Percentiles rank a stretch among this genome's conserved stretches.
phyloP scores from a whole-genome alignment of 2,113 vertebrate species.

The Semnornis frantzii region DNA sequence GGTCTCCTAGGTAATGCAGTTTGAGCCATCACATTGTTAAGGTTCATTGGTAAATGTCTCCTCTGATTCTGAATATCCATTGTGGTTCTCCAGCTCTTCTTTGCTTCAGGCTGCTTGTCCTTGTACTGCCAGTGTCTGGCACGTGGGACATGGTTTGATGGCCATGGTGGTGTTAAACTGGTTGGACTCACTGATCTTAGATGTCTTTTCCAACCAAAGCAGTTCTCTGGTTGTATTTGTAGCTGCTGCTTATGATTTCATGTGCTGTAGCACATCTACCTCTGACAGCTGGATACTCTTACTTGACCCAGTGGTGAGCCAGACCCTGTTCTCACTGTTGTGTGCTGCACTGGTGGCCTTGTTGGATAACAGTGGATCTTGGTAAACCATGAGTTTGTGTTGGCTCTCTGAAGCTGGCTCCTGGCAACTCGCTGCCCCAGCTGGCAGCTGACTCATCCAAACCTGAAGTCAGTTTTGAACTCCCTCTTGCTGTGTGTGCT shows the following conservation, averaged over 20 bases:
- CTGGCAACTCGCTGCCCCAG: background rate
- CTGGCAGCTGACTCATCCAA: background rate
- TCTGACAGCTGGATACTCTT: background rate
- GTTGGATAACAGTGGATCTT: background rate
- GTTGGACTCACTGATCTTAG: too few species aligned
- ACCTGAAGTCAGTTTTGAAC: background rate
- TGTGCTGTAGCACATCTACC: background rate
- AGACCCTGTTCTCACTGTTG: background rate
- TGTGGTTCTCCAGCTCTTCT: too few species aligned
- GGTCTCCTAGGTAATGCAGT: too few species aligned
- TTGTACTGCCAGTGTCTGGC: too few species aligned
- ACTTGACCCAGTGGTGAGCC: background rate
- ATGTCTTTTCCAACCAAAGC: too few species aligned
- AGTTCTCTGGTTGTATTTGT: background rate
- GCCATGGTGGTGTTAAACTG: too few species aligned
- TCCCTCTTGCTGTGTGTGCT: background rate
- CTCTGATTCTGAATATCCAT: too few species aligned
- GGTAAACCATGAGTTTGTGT: background rate
- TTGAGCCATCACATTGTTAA: too few species aligned
- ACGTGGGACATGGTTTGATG: too few species aligned
- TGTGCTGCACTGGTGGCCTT: background rate
- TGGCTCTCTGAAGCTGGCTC: background rate
- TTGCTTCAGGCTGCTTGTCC: too few species aligned
- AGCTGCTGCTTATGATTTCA: background rate
- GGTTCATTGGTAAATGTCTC: too few species aligned